Conservation (phyloP, 2,888 invertebrate genomes). For the Rutpela maculata region DNA sequence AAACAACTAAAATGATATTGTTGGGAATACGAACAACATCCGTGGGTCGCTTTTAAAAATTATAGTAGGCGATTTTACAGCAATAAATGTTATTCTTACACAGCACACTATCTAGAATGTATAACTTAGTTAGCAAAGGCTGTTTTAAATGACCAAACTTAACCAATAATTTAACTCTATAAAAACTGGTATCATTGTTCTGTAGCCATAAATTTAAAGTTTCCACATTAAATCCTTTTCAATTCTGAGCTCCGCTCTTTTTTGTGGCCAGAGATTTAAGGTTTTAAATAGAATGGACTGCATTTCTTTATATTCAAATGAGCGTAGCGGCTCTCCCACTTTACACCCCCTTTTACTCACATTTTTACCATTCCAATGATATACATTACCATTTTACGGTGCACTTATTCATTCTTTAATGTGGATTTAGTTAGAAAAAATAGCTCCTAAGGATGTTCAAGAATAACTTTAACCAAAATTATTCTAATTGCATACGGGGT, state of each 20-base stretch:
- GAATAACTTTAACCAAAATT: not conserved
- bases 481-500: not conserved
- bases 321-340: constrained; percentile 61
- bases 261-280: constrained; percentile 69
- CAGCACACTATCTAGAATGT: constrained; percentile 64
- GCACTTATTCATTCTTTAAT: constrained; percentile 24
- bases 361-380: constrained; percentile 50
- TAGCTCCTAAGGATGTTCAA: not conserved
- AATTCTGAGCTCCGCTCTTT: constrained; percentile 70
- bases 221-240: constrained; percentile 74
- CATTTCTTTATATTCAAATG: constrained; percentile 74
- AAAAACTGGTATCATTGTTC: constrained; percentile 75
- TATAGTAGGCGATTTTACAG: constrained; percentile 62
- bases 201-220: constrained; percentile 74
- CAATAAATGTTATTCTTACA: constrained; percentile 57
- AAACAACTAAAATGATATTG: constrained; percentile 41
- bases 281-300: constrained; percentile 71
- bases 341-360: constrained; percentile 56
- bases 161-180: constrained; percentile 74
- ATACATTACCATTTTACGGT: constrained; percentile 46
- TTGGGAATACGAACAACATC: constrained; percentile 38
- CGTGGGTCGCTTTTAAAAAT: constrained; percentile 55
- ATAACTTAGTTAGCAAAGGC: constrained; percentile 71
- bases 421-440: constrained; percentile 31
- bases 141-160: constrained; percentile 72